Percentiles rank a stretch among this genome's conserved stretches.
phyloP scores from a whole-genome alignment of 2,888 invertebrate genomes.

The Drosophila maculinotata region DNA sequence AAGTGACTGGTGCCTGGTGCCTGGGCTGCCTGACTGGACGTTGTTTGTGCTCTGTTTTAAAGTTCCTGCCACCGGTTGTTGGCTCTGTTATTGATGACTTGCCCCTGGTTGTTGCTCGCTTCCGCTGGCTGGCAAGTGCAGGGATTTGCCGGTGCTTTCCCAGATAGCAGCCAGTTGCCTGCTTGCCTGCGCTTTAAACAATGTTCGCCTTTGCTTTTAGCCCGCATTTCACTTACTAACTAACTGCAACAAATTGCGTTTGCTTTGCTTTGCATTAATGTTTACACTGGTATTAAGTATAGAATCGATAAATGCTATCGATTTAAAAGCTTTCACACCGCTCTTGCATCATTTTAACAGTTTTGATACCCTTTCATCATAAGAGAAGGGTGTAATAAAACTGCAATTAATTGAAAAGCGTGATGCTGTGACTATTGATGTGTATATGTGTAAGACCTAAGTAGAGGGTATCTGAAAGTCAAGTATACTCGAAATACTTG shows the following conservation, averaged over 20 bases:
- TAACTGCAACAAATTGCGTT: conserved; percentile 57
- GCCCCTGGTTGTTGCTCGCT: conserved; percentile 39
- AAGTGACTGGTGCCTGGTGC: conserved; percentile 1
- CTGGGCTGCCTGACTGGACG: conserved; percentile 17
- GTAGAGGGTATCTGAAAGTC: no score
- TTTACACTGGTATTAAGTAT: conserved; percentile 41
- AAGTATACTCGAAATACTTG: no score
- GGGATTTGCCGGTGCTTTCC: conserved; percentile 60
- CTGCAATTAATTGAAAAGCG: no score
- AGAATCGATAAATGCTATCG: conserved; percentile 62
- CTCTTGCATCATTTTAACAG: neutral
- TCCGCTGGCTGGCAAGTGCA: conserved; percentile 55
- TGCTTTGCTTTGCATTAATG: conserved; percentile 39
- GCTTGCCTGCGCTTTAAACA: conserved; percentile 54
- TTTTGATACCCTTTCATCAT: conserved; percentile 10
- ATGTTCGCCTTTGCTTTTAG: conserved; percentile 12
- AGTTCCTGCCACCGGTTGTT: conserved; percentile 53
- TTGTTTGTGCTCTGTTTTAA: conserved; percentile 52
- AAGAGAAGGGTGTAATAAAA: neutral
- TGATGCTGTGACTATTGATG: no score
- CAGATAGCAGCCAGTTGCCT: conserved; percentile 49
- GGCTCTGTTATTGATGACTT: conserved; percentile 67
- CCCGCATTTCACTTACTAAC: conserved; percentile 8
- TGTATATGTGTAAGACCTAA: no score
- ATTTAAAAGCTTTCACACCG: conserved; percentile 48